Evolutionary conservation across 2,797 vertebrate species (phyloP).

Genomic region (Sebastes baramenuke): DNA sequence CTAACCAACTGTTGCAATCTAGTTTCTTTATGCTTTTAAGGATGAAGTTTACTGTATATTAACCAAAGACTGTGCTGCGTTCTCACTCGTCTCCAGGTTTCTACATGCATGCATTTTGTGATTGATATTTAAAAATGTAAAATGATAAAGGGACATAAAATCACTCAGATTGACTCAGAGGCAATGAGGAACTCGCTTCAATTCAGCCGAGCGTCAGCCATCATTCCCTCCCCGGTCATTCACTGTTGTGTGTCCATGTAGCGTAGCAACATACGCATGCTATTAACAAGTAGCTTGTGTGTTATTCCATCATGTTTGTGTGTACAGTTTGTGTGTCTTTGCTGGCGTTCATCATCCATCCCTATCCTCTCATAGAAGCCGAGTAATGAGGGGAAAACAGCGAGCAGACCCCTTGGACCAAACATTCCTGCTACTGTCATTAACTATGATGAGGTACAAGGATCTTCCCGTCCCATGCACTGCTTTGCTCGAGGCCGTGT

Average conservation of each 20-base stretch:
- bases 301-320: slow-evolving; percentile 57
- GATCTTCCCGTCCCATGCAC: slow-evolving; percentile 60
- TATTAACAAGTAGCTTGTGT: too few species aligned
- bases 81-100: slow-evolving; percentile 1
- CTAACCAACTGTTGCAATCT: slow-evolving; percentile 7
- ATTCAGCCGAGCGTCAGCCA: neutral
- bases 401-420: slow-evolving; percentile 82
- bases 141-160: neutral
- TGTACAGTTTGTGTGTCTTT: slow-evolving; percentile 54
- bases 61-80: slow-evolving; percentile 12
- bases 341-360: slow-evolving; percentile 75
- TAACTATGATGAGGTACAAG: slow-evolving; percentile 87
- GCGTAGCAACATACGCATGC: slow-evolving; percentile 40
- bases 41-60: neutral
- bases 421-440: slow-evolving; percentile 82
- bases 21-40: neutral
- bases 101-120: neutral
- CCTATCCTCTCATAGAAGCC: slow-evolving; percentile 82
- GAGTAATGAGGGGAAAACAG: slow-evolving; percentile 81
- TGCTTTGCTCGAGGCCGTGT: slow-evolving; percentile 68
- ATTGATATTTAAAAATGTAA: neutral
- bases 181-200: neutral
- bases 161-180: neutral
- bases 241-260: slow-evolving; percentile 22
- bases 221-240: slow-evolving; percentile 20